phyloP scores from a whole-genome alignment of 2,888 invertebrate species.

The Operophtera brumata region DNA sequence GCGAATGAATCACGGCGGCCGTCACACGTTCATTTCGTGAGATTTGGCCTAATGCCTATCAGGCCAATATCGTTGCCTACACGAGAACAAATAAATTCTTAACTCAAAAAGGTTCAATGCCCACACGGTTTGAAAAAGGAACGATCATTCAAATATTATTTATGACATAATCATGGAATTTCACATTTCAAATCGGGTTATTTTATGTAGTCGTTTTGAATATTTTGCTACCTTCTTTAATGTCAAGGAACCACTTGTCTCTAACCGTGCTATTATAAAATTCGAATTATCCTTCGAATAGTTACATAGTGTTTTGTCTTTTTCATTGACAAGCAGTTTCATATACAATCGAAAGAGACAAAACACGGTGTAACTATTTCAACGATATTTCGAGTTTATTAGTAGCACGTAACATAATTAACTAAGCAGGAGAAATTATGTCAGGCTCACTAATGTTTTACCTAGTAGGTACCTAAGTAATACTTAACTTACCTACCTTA shows the following conservation, averaged over 20 bases:
- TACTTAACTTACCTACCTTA: too few relatives aligned
- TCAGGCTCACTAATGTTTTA: too few relatives aligned
- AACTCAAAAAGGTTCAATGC: slow-evolving; percentile 14
- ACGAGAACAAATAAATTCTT: slow-evolving; percentile 15
- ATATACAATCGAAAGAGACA: too few relatives aligned
- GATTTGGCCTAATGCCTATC: slow-evolving; percentile 34
- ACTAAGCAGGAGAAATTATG: too few relatives aligned
- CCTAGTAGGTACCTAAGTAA: too few relatives aligned
- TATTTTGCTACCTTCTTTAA: background rate
- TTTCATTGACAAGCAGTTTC: too few relatives aligned
- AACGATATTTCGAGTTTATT: too few relatives aligned
- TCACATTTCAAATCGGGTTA: slow-evolving; percentile 1
- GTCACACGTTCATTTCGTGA: slow-evolving; percentile 17
- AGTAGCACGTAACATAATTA: too few relatives aligned
- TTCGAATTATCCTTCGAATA: too few relatives aligned
- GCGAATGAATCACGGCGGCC: slow-evolving; percentile 26
- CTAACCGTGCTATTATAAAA: too few relatives aligned
- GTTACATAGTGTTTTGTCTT: too few relatives aligned
- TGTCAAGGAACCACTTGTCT: background rate
- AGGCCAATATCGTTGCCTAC: slow-evolving; percentile 29
- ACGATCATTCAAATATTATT: background rate
- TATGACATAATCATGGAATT: slow-evolving; percentile 3
- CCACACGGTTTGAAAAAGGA: background rate
- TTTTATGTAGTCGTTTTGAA: background rate
- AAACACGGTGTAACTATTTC: too few relatives aligned